Evolutionary conservation across 2,113 vertebrate species (phyloP).

Genomic region (Trichechus manatus): DNA sequence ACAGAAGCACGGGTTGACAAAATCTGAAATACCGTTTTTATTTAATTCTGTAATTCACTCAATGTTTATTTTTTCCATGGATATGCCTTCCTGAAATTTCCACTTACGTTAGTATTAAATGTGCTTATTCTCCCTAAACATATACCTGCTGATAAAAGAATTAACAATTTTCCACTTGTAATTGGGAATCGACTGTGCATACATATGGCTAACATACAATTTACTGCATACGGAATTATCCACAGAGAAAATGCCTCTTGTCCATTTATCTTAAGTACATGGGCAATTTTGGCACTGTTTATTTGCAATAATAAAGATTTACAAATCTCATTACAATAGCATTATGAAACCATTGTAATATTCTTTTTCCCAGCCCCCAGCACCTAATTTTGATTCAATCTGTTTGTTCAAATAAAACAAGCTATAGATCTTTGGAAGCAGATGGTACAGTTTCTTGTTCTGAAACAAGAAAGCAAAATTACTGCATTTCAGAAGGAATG

Average conservation of each 20-base stretch:
- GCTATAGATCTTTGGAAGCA: constrained; percentile 65
- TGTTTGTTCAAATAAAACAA: constrained; percentile 70
- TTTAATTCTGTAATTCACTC: neutral
- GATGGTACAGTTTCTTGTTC: constrained; percentile 30
- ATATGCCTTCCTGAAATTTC: neutral
- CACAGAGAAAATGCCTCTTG: neutral
- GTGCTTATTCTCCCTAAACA: neutral
- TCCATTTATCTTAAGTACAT: constrained; percentile 55
- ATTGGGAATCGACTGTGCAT: neutral
- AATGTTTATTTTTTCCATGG: neutral
- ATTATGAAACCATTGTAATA: constrained; percentile 47
- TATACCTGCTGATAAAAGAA: neutral
- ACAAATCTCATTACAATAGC: constrained; percentile 31
- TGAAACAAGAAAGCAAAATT: constrained; percentile 56
- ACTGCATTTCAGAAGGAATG: constrained; percentile 47
- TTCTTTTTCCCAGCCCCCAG: neutral
- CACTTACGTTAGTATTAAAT: neutral
- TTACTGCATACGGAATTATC: neutral
- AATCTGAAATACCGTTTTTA: neutral
- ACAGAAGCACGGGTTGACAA: neutral
- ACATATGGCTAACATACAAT: neutral
- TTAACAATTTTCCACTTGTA: neutral
- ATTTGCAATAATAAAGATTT: neutral
- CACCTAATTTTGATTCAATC: constrained; percentile 60
- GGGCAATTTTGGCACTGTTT: neutral